These are phyloP conservation scores for Gobio occitaniae DNA, from an alignment of 2,797 vertebrate genomes.

Conservation along the genomic window DNA sequence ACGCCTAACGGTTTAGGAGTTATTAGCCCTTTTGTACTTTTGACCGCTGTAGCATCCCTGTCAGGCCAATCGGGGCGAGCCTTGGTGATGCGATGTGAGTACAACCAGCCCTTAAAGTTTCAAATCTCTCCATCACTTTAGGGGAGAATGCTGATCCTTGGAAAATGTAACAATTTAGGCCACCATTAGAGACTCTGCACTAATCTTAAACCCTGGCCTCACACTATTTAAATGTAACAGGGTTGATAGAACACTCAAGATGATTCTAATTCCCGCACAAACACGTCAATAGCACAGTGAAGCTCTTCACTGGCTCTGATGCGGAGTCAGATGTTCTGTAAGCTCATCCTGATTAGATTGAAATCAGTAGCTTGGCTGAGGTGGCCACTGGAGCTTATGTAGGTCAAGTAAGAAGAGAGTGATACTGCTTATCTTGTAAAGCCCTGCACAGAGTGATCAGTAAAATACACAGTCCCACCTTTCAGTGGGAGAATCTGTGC, in stretches of 20 bases:
- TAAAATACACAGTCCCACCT: neutral
- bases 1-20: too few species aligned
- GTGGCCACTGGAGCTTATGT: neutral
- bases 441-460: neutral
- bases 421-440: slow-evolving; percentile 28
- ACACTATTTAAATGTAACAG: neutral
- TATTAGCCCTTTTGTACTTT: too few species aligned
- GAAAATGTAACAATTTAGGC: too few species aligned
- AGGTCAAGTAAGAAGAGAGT: slow-evolving; percentile 3
- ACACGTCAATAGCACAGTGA: neutral
- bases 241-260: neutral
- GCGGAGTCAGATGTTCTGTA: slow-evolving; percentile 29
- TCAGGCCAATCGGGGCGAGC: too few species aligned
- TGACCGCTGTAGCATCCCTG: too few species aligned
- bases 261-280: neutral
- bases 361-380: slow-evolving; percentile 26
- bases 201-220: neutral
- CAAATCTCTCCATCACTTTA: too few species aligned
- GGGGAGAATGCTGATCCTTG: too few species aligned
- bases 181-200: neutral
- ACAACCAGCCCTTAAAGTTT: too few species aligned
- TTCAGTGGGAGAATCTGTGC: neutral
- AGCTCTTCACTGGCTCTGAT: neutral
- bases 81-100: too few species aligned
- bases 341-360: slow-evolving; percentile 30